phyloP scores from a whole-genome alignment of 2,888 invertebrate genomes.

The Drosophila algonquin region DNA sequence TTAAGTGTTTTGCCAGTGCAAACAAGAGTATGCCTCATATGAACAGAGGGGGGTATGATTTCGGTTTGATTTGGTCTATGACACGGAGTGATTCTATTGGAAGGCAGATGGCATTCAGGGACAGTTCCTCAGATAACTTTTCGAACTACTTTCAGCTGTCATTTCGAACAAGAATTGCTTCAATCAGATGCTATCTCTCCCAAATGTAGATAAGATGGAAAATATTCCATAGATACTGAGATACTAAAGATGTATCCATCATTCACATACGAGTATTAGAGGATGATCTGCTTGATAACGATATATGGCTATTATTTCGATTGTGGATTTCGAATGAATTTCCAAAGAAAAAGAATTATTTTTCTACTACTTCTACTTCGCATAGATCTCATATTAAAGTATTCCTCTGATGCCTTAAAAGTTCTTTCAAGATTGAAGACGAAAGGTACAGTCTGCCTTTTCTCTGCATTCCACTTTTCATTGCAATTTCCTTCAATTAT shows the following conservation, averaged over 20 bases:
- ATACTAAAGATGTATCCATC: no score
- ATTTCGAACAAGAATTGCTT: not conserved
- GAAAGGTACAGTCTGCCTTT: not conserved
- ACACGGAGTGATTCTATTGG: not conserved
- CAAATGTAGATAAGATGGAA: not conserved
- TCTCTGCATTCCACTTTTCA: conserved; percentile 1
- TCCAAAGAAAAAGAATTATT: not conserved
- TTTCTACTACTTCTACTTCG: no score
- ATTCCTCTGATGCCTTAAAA: no score
- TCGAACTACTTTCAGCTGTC: conserved; percentile 28
- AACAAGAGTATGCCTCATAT: conserved; percentile 23
- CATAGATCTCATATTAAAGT: no score
- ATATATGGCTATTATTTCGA: no score
- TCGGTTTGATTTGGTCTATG: conserved; percentile 6
- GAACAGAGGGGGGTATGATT: conserved; percentile 2
- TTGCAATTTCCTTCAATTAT: conserved; percentile 24
- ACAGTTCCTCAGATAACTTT: conserved; percentile 9
- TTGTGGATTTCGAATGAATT: no score
- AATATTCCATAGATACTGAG: no score
- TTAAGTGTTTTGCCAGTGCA: conserved; percentile 36
- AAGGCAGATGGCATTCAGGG: conserved; percentile 16
- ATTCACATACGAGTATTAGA: no score
- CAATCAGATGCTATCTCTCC: not conserved
- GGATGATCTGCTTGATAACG: no score
- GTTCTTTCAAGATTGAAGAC: no score